Conservation (phyloP, 2,797 vertebrate genomes). For the Oreochromis mossambicus region DNA sequence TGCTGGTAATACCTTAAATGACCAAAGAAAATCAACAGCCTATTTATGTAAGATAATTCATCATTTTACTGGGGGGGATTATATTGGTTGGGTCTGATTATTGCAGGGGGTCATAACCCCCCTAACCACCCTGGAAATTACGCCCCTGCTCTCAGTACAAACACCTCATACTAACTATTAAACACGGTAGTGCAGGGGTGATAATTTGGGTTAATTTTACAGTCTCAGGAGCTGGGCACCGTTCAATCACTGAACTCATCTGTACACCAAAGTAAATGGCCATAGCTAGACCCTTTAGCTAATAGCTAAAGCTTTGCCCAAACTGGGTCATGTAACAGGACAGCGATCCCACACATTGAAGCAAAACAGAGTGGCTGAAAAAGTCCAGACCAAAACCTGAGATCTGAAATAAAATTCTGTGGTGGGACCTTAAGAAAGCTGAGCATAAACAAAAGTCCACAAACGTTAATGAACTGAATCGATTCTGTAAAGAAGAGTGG, state of each 20-base stretch:
- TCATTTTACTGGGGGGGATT: too few relatives aligned
- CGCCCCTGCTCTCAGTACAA: not conserved
- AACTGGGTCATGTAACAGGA: not conserved
- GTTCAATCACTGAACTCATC: not conserved
- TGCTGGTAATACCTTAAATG: too few relatives aligned
- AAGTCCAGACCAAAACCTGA: not conserved
- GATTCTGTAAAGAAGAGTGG: not conserved
- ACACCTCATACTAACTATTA: not conserved
- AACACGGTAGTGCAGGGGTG: not conserved
- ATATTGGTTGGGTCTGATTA: too few relatives aligned
- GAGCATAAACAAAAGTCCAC: not conserved
- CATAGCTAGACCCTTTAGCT: too few relatives aligned
- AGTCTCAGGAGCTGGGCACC: not conserved
- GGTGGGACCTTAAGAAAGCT: not conserved
- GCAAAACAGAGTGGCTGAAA: not conserved
- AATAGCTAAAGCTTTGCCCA: not conserved
- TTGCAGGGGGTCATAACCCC: too few relatives aligned
- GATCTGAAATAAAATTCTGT: not conserved
- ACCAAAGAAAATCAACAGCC: too few relatives aligned
- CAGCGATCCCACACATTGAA: not conserved
- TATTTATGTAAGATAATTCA: too few relatives aligned
- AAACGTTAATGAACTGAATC: not conserved
- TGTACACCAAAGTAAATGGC: not conserved
- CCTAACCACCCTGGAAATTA: too few relatives aligned
- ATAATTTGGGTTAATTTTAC: not conserved